A percentile compares a stretch with the other conserved stretches of the same genome.
Evolutionary conservation across 2,888 invertebrate species (phyloP).

Genomic region (Melieria crassipennis): DNA sequence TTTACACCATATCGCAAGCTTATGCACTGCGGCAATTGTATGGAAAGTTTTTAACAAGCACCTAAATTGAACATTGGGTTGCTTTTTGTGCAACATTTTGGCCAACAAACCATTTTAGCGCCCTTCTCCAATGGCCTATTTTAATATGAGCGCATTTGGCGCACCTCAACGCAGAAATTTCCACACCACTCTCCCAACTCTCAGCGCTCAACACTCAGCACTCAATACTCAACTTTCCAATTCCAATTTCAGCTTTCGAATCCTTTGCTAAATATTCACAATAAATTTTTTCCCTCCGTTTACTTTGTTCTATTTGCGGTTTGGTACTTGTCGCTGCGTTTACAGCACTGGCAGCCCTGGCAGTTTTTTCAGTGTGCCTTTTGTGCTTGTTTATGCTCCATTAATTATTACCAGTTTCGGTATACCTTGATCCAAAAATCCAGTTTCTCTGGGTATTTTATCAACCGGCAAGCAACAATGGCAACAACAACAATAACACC

Average conservation of each 20-base stretch:
- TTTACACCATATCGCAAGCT: no score
- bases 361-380: neutral
- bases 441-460: slow-evolving; percentile 30
- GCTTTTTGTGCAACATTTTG: no score
- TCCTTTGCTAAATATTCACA: neutral
- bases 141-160: no score
- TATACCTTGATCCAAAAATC: slow-evolving; percentile 37
- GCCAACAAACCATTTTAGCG: no score
- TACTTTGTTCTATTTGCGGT: neutral
- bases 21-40: no score
- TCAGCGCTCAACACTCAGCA: no score
- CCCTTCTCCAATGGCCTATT: no score
- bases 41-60: no score
- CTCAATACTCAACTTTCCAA: neutral
- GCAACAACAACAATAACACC: slow-evolving; percentile 20
- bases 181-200: no score
- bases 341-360: neutral
- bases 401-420: slow-evolving; percentile 30
- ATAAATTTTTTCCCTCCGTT: neutral
- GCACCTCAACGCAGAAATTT: no score
- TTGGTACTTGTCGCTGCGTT: neutral
- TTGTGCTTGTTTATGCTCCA: slow-evolving; percentile 31
- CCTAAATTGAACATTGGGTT: no score
- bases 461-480: slow-evolving; percentile 21
- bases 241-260: neutral